Evolutionary conservation across 2,888 invertebrate species (phyloP), one percentile per base, ranked within the genome.

Genomic region (Julus scandinavius): DNA sequence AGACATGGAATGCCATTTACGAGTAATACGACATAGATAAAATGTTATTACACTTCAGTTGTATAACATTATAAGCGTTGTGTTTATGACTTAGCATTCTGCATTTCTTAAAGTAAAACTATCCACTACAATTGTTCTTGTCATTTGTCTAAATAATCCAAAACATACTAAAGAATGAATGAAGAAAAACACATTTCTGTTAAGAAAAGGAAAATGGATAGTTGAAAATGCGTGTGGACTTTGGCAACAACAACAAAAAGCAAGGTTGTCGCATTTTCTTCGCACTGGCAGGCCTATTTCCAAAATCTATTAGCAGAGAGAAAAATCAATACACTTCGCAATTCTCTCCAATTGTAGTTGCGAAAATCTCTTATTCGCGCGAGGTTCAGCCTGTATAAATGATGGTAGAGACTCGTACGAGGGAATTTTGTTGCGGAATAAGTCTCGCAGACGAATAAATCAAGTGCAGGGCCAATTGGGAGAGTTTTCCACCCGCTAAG

Each of bases 391-490:
- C 63, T 17, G 63, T n/a, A 63, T 63, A 63, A 63, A 63, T 63
- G 13, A 63, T 63, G n/a, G 6, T 6, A 17, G 63, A 63, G 63
- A 17, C 63, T 5, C 20, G 63, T 63, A 63, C 63, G 63, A 29
- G 17, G n/a, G 20, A 63, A 63, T 63, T 63, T 63, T n/a, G 63
- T 63, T n/a, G 5, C n/a, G 63, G 63, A 63, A 63, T 63, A n/a
- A 3, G 17, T n/a, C n/a, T 20, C 17, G n/a, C n/a, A 63, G 63
- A 63, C 63, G 17, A n/a, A 63, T 63, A 63, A 63, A 63, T 63
- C 63, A 63, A 63, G 63, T 63, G 63, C 63, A 63, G 63, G 63
- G 63, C 63, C 63, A 63, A 63, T 63, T 54, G 54, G 15, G 63
- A 63, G 63, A 17, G n/a, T 15, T n/a, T 3, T 20, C 63, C 63